phyloP scores from a whole-genome alignment of 2,888 invertebrate genomes.

The Brenthis ino region DNA sequence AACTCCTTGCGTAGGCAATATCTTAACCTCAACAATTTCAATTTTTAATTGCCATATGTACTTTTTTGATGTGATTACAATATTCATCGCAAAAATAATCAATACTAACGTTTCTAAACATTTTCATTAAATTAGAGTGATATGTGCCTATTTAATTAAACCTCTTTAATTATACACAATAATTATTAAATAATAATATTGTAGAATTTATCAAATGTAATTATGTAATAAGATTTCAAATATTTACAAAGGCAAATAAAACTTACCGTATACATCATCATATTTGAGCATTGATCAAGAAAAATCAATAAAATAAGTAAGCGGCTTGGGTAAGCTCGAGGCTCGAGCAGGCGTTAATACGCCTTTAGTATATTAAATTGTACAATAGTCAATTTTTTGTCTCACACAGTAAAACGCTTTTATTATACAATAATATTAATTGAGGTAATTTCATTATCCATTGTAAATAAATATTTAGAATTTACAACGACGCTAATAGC shows the following conservation, averaged over 20 bases:
- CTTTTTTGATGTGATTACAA: too few relatives aligned
- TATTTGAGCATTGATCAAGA: constrained; percentile 44
- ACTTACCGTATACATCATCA: constrained; percentile 80
- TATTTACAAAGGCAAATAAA: constrained; percentile 10
- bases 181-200: too few relatives aligned
- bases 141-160: too few relatives aligned
- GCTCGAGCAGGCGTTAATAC: constrained; percentile 45
- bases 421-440: constrained; percentile 1
- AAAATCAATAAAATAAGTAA: constrained; percentile 57
- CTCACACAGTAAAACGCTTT: background rate
- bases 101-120: too few relatives aligned
- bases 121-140: too few relatives aligned
- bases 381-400: constrained; percentile 11
- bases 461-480: constrained; percentile 20
- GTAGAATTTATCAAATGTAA: background rate
- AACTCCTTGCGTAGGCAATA: background rate
- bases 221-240: constrained; percentile 1
- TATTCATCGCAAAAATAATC: too few relatives aligned
- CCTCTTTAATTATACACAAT: too few relatives aligned
- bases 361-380: constrained; percentile 11
- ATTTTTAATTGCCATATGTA: too few relatives aligned
- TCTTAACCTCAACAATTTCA: too few relatives aligned
- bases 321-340: constrained; percentile 46
- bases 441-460: constrained; percentile 17
- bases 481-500: constrained; percentile 17